Base-by-base conservation (phyloP, 2,797 vertebrate species). In the Acanthiza pusilla region DNA sequence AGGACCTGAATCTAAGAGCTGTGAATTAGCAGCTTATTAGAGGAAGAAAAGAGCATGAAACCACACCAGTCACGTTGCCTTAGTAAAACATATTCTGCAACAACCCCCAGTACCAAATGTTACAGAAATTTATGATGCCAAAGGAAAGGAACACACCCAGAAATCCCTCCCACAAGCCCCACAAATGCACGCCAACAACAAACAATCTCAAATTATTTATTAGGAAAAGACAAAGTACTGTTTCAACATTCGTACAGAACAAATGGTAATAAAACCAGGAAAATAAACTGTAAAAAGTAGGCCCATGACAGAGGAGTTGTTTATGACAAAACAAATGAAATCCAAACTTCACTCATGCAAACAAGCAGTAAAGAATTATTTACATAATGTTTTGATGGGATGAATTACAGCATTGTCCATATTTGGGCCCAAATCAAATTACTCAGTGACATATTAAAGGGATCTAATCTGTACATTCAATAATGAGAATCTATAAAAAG, bases 161-260 rank as follows among this genome's bases (percentile, higher is more conserved):
- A 81, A 90, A 81, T 40, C 36, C 67, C 45, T 45, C 53, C 73
- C 63, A 26, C 48, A 34, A 21, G 26, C 4, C 20, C 43, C 63
- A 91, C 25, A 91, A 66, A 84, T 4, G 17, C 9, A 78, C 51
- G 63, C 88, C 45, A 87, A 53, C 67, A 82, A 51, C 13, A 71
- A 96, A 93, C 75, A 93, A 96, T 93, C 78, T 96, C 85, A 93
- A 93, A 70, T 96, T 89, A 97, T 98, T 98, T 98, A 97, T 98
- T 98, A 97, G 96, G 94, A 97, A 97, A 98, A 96, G 96, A 94
- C 94, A 95, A 97, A 95, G 96, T 92, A 96, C 93, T 96, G 93
- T 93, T 95, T 88, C 53, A 93, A 96, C 91, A 93, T 96, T 96
- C 95, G 89, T 96, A 97, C 90, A 96, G 95, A 97, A 94, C 90